A percentile compares a stretch with the other conserved stretches of the same genome.
phyloP scores from a whole-genome alignment of 1,140 invertebrate genomes.

The Eumeta japonica region DNA sequence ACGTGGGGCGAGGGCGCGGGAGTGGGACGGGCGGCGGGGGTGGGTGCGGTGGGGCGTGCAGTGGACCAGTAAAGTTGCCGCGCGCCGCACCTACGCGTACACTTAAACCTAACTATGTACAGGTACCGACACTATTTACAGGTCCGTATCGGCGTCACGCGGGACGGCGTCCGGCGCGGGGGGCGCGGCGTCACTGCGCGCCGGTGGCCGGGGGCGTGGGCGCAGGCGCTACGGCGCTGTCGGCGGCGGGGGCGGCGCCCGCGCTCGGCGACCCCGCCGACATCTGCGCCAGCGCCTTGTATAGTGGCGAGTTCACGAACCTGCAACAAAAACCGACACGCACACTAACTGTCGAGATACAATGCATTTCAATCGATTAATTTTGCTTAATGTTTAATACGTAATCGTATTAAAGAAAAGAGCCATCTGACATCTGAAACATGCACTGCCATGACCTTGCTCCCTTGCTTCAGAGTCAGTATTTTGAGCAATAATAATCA shows the following conservation, averaged over 20 bases:
- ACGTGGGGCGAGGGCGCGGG: not conserved
- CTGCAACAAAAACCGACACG: constrained; percentile 15
- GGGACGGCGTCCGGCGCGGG: too few species aligned
- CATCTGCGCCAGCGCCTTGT: constrained; percentile 73
- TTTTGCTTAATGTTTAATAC: not conserved
- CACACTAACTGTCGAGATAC: not conserved
- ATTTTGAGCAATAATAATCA: too few species aligned
- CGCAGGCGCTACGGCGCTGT: not conserved
- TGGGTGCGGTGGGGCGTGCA: constrained; percentile 19
- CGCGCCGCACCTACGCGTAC: constrained; percentile 10
- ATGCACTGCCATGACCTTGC: too few species aligned
- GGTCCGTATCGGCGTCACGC: not conserved
- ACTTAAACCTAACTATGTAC: not conserved
- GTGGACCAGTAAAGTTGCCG: constrained; percentile 40
- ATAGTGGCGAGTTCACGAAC: constrained; percentile 87
- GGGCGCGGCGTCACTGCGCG: not conserved
- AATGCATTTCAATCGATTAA: not conserved
- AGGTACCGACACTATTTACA: not conserved
- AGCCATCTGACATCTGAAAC: too few species aligned
- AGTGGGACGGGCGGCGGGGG: constrained; percentile 2
- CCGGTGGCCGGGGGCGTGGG: not conserved
- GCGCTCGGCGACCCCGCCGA: constrained; percentile 31
- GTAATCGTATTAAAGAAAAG: not conserved
- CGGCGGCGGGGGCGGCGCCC: not conserved
- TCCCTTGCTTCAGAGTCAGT: too few species aligned